Base-by-base conservation (phyloP, 2,888 invertebrate genomes). In the Euzophera pinguis region DNA sequence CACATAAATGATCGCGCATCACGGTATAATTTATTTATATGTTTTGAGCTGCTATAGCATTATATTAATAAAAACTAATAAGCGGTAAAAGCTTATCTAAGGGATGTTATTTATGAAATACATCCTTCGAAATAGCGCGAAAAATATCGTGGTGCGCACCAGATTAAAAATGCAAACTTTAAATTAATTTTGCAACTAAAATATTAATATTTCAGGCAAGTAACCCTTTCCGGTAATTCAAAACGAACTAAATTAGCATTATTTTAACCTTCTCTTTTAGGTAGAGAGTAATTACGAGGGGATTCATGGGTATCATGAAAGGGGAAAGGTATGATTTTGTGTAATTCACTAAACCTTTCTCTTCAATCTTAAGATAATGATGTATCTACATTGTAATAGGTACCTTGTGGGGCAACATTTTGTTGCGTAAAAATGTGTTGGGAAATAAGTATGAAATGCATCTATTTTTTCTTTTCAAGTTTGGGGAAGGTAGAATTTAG, bases 251-350 rank as follows among this genome's bases (percentile, higher is more conserved):
- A 43, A 43, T 51, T 71, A 68, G 71, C 65, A 50, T 52, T 42
- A 59, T 53, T 64, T 60, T 70, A 73, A 75, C 69, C 70, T 85
- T 88, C 66, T 80, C 75, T 87, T 86, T 80, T 86, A 89, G 87
- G 87, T 85, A 79, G 89, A 89, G 69, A 71, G 60, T 73, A 71
- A 56, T 80, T 74, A 75, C 81, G 84, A 85, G 69, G 84, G 78
- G 67, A 86, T 73, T 78, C 78, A 81, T 82, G 84, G 78, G 68
- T 87, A 73, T 78, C 78, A 81, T 83, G 83, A 85, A 61, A 81
- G 80, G 73, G 83, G 83, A 67, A 89, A 89, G 84, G 85, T 87
- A 82, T 78, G 81, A 75, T 55, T 62, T 69, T 67, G 49, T 32
- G 57, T 68, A 74, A 74, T 63, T 60, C 53, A 65, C 62, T 59